Base-by-base conservation (phyloP, 1,140 invertebrate genomes). In the Hycleus phaleratus region DNA sequence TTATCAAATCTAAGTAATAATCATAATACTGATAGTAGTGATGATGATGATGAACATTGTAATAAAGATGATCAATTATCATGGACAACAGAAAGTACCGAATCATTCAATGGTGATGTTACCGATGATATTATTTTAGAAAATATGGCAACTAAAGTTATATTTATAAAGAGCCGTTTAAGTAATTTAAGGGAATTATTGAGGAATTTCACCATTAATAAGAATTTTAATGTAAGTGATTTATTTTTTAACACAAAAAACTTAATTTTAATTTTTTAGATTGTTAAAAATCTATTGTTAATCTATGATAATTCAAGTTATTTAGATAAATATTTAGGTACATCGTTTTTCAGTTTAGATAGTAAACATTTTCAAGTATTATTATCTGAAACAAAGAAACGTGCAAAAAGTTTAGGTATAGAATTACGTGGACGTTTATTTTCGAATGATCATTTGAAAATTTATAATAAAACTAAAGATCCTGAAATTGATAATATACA, bases 261-360 rank as follows among this genome's bases (percentile, higher is more conserved):
- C n/a, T 2, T 8, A 9, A 3, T 38, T 46, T 24, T 4, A 40
- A 38, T 46, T 38, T 62, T 63, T 59, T 58, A 80, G 81, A 78
- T 79, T 39, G 88, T 91, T 82, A 79, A 85, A 53, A 87, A 88
- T 73, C 72, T 94, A 11, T 72, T 94, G 12, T 81, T 85, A 59
- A 82, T 93, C 24, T 93, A 93, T 67, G 92, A 91, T 72, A 89
- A 92, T 71, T 92, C 89, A 64, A 84, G 88, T 51, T 90, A 85
- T 63, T 79, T 94, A 70, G 91, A 93, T 72, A 85, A 86, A 62
- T 73, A 91, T 3, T 86, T 94, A 79, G 87, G 86, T 40, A 91
- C 91, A 0, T 83, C 85, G 1, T 92, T 91, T 75, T 94, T 94
- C 69, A 73, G 68, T 47, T 59, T 69, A 25, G 67, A 69, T 55